Evolutionary conservation across 2,888 invertebrate genomes (phyloP).

Genomic region (Diogma glabrata): DNA sequence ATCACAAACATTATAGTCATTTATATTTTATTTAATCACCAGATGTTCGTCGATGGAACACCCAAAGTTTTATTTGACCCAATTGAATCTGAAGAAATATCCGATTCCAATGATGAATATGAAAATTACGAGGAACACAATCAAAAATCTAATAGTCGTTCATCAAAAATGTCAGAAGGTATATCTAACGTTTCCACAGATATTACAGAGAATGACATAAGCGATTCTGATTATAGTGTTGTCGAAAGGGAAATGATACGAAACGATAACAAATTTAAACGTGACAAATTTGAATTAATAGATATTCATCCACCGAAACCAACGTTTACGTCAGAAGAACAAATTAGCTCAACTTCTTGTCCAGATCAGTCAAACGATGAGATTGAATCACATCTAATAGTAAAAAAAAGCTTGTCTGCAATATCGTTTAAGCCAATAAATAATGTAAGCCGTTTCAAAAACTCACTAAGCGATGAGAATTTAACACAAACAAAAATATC

Average conservation of each 20-base stretch:
- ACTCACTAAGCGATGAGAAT: slow-evolving; percentile 1
- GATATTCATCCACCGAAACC: slow-evolving; percentile 4
- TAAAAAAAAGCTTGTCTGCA: neutral
- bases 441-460: neutral
- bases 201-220: neutral
- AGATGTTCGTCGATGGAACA: slow-evolving; percentile 7
- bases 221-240: neutral
- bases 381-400: no score
- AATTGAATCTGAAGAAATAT: neutral
- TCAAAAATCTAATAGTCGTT: neutral
- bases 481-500: no score
- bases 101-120: no score
- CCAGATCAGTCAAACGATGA: no score
- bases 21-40: neutral
- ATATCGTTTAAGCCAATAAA: neutral
- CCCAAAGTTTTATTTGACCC: slow-evolving; percentile 2
- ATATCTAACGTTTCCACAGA: neutral
- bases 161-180: neutral
- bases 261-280: neutral
- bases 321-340: slow-evolving; percentile 1
- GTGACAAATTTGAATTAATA: neutral
- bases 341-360: neutral
- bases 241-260: neutral
- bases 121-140: neutral
- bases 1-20: neutral